These are phyloP conservation scores for Salvelinus fontinalis DNA, from an alignment of 2,113 vertebrate species.

Conservation along the genomic window DNA sequence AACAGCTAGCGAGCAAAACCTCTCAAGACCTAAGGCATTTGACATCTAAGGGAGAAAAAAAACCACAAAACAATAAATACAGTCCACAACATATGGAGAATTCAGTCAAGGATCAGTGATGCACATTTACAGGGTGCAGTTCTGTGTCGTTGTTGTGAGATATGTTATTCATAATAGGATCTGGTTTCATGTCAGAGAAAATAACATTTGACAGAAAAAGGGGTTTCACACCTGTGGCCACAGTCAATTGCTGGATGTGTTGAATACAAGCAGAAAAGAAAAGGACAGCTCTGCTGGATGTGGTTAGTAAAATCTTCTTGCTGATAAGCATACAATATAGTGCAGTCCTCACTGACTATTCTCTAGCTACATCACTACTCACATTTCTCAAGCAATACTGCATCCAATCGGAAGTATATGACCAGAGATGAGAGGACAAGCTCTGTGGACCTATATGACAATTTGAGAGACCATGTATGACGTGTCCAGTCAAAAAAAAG, in stretches of 20 bases:
- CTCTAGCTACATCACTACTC: conserved; percentile 20
- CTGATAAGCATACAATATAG: conserved; percentile 25
- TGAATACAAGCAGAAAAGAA: conserved; percentile 9
- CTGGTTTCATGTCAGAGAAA: neutral
- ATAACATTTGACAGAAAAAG: neutral
- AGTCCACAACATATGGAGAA: conserved; percentile 40
- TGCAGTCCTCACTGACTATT: conserved; percentile 28
- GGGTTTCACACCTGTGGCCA: neutral
- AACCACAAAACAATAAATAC: conserved; percentile 43
- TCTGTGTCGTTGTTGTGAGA: conserved; percentile 34
- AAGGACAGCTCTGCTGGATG: conserved; percentile 1
- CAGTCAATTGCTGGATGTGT: conserved; percentile 18
- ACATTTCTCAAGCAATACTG: conserved; percentile 35
- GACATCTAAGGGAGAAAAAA: conserved; percentile 37
- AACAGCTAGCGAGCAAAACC: conserved; percentile 39
- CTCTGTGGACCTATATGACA: neutral
- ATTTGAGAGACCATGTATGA: conserved; percentile 12
- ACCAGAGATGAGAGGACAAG: conserved; percentile 18
- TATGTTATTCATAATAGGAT: conserved; percentile 22
- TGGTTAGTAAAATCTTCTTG: conserved; percentile 21
- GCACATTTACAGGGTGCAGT: conserved; percentile 40
- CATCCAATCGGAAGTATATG: conserved; percentile 22
- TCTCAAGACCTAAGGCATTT: conserved; percentile 32
- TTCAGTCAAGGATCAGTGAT: conserved; percentile 40
- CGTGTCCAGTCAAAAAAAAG: conserved; percentile 7